phyloP scores from a whole-genome alignment of 2,797 vertebrate species.

The Allobates femoralis region DNA sequence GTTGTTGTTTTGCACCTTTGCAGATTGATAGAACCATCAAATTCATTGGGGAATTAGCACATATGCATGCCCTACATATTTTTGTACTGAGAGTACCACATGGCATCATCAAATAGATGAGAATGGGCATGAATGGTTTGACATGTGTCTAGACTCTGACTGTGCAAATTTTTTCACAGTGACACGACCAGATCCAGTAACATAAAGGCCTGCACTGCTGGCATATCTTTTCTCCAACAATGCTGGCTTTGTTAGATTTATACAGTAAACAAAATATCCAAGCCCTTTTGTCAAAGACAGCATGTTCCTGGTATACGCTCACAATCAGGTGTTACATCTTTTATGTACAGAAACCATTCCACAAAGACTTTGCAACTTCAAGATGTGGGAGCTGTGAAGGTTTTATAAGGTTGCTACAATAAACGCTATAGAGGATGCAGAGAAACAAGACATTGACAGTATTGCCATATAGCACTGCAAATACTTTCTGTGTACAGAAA shows the following conservation, averaged over 20 bases:
- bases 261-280: constrained; percentile 44
- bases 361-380: neutral
- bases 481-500: too few relatives aligned
- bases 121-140: constrained; percentile 29
- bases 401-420: neutral
- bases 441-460: too few relatives aligned
- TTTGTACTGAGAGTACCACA: constrained; percentile 8
- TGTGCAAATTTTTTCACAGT: constrained; percentile 36
- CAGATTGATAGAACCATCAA: too few relatives aligned
- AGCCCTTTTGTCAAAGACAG: constrained; percentile 8
- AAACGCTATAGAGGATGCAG: neutral
- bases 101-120: constrained; percentile 33
- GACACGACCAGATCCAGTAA: constrained; percentile 41
- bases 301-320: constrained; percentile 20
- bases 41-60: too few relatives aligned
- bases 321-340: constrained; percentile 17
- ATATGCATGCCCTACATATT: too few relatives aligned
- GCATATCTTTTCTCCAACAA: constrained; percentile 45
- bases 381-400: neutral
- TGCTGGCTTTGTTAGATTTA: constrained; percentile 21
- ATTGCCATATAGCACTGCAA: too few relatives aligned
- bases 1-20: too few relatives aligned
- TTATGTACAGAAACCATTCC: neutral
- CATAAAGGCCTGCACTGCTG: constrained; percentile 38
- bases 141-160: constrained; percentile 53